These are phyloP conservation scores for Dexiosoma caninum DNA, from an alignment of 2,888 invertebrate genomes.

Conservation along the genomic window DNA sequence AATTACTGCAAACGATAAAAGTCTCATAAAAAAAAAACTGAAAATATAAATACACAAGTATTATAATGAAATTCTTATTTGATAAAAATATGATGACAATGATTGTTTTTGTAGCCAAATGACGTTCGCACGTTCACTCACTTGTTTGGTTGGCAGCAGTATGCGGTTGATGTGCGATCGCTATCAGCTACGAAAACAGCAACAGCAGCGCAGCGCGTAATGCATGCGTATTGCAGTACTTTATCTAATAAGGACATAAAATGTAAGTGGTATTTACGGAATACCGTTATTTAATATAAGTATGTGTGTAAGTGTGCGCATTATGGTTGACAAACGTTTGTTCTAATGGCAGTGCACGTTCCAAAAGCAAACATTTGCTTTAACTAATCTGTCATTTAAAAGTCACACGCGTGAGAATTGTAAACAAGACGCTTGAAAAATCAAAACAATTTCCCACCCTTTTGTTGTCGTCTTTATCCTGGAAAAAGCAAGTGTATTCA, in stretches of 20 bases:
- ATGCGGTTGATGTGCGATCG: constrained; percentile 7
- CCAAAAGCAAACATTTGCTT: constrained; percentile 75
- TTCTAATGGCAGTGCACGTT: constrained; percentile 66
- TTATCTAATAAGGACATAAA: constrained; percentile 71
- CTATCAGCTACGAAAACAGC: constrained; percentile 27
- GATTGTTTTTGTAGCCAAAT: constrained; percentile 20
- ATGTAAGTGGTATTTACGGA: constrained; percentile 48
- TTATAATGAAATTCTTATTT: constrained; percentile 26
- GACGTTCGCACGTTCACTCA: constrained; percentile 18
- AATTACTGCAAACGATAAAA: constrained; percentile 30
- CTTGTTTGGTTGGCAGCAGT: neutral
- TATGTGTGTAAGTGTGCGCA: neutral
- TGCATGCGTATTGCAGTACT: constrained; percentile 62
- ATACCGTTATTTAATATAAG: constrained; percentile 63
- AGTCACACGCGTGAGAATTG: constrained; percentile 78
- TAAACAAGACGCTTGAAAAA: constrained; percentile 71
- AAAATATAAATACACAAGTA: constrained; percentile 5
- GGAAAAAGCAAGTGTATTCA: constrained; percentile 34
- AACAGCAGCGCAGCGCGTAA: constrained; percentile 59
- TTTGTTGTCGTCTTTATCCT: constrained; percentile 7
- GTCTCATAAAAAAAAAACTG: constrained; percentile 30
- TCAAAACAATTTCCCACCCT: constrained; percentile 62
- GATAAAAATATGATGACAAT: constrained; percentile 43
- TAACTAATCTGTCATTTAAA: constrained; percentile 78
- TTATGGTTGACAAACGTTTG: constrained; percentile 39